These are phyloP conservation scores for Montifringilla adamsi DNA, from an alignment of 2,113 vertebrate genomes.

Conservation along the genomic window DNA sequence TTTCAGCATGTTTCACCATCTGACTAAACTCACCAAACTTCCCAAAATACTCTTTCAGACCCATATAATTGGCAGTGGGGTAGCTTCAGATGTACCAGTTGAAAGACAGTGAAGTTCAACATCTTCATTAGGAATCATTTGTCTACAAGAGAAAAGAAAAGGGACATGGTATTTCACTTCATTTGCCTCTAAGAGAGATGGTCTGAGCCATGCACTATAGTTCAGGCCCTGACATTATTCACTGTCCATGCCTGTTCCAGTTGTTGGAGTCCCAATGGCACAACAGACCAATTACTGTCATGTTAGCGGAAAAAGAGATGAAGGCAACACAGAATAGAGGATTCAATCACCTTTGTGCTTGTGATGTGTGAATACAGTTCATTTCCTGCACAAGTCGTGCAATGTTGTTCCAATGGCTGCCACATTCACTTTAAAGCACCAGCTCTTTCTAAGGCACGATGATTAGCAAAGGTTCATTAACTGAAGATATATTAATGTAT, in stretches of 20 bases:
- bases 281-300: fast-evolving
- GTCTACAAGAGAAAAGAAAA: neutral
- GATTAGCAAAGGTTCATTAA: neutral
- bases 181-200: neutral
- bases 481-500: neutral
- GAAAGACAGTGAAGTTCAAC: neutral
- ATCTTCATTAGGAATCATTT: neutral
- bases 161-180: neutral
- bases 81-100: neutral
- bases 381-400: neutral
- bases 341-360: neutral
- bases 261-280: too few relatives aligned
- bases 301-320: neutral
- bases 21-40: neutral
- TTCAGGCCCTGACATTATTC: neutral
- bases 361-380: neutral
- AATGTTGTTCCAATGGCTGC: neutral
- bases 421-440: neutral
- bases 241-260: neutral
- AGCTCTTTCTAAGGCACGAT: neutral
- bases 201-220: neutral
- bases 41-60: neutral
- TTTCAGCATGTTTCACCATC: neutral
- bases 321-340: neutral
- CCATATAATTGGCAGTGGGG: neutral